Conservation (phyloP, 2,888 invertebrate species). For the Pheosia tremula region DNA sequence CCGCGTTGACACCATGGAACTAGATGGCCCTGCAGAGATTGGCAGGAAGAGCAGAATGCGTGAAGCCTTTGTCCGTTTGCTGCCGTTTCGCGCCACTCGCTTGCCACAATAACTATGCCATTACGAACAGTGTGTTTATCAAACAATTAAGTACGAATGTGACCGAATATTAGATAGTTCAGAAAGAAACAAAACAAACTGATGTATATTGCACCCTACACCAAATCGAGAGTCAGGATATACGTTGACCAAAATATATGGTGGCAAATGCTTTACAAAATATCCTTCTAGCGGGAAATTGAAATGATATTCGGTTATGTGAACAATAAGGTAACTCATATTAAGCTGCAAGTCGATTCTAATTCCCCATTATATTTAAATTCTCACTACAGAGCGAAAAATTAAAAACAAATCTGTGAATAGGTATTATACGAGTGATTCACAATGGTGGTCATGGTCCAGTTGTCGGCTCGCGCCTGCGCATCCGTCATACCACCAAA, state of each 20-base stretch:
- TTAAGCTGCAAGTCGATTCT: not conserved
- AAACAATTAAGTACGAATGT: conserved; percentile 3
- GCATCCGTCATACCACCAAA: conserved; percentile 57
- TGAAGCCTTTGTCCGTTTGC: conserved; percentile 62
- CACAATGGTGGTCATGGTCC: conserved; percentile 64
- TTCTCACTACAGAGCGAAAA: not conserved
- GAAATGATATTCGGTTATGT: too few relatives aligned
- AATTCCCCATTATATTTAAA: not conserved
- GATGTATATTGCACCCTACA: not conserved
- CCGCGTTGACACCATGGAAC: conserved; percentile 50
- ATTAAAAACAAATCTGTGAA: conserved; percentile 20
- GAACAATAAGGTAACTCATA: too few relatives aligned
- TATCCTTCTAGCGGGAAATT: too few relatives aligned
- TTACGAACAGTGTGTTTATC: conserved; percentile 28
- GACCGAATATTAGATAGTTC: not conserved
- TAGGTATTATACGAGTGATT: conserved; percentile 34
- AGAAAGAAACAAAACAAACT: not conserved
- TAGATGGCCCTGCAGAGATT: conserved; percentile 63
- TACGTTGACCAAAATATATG: too few relatives aligned
- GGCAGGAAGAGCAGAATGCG: conserved; percentile 70
- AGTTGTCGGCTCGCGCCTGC: conserved; percentile 60
- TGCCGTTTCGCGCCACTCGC: conserved; percentile 67
- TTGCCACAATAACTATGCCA: conserved; percentile 52
- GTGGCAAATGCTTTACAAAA: too few relatives aligned
- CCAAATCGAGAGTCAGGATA: not conserved